These are phyloP conservation scores for Sterrhoptilus dennistouni DNA, from an alignment of 2,113 vertebrate species.

Conservation along the genomic window DNA sequence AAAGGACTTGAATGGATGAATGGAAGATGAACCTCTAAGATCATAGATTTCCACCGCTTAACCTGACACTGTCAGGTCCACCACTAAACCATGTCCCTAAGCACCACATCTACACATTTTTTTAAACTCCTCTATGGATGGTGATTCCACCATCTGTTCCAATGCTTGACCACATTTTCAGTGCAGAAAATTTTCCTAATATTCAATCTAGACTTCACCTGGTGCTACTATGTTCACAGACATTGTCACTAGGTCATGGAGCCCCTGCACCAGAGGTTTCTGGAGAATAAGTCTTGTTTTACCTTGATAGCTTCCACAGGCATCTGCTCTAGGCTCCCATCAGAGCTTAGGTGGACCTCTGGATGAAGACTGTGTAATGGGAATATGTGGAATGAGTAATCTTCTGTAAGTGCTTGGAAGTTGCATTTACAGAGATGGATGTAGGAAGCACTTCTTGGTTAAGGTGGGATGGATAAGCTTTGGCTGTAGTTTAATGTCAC, in stretches of 20 bases:
- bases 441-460: neutral
- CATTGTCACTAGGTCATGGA: neutral
- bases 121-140: neutral
- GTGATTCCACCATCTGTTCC: neutral
- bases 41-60: rapidly evolving
- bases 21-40: neutral
- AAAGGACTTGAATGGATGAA: neutral
- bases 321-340: neutral
- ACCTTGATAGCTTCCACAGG: neutral
- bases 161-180: neutral
- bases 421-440: neutral
- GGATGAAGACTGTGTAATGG: neutral
- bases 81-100: neutral
- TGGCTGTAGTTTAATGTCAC: neutral
- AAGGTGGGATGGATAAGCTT: neutral
- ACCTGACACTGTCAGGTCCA: neutral
- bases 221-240: neutral
- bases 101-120: neutral
- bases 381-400: neutral
- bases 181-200: neutral
- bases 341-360: neutral
- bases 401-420: neutral
- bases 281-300: neutral
- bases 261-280: neutral
- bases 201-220: neutral